These are phyloP conservation scores for Bellardia pandia DNA, from an alignment of 2,888 invertebrate species.

Conservation along the genomic window DNA sequence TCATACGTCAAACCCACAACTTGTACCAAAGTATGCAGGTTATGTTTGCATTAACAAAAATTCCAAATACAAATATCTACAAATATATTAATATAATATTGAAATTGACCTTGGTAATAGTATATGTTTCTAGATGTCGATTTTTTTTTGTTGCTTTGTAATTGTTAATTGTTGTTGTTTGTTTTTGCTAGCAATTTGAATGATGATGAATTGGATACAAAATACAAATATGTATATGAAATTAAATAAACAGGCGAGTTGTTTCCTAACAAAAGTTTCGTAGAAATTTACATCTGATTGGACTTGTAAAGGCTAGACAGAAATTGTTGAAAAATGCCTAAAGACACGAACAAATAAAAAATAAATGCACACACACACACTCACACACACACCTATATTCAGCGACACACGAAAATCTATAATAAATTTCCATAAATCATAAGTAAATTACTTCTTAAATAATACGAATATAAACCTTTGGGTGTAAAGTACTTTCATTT, in stretches of 20 bases:
- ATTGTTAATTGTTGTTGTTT: background rate
- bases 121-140: background rate
- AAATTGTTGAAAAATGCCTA: conserved; percentile 16
- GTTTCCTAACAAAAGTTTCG: conserved; percentile 63
- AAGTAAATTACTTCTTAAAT: too few species aligned
- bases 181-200: conserved; percentile 38
- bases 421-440: too few species aligned
- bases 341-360: background rate
- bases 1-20: too few species aligned
- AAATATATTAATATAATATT: too few species aligned
- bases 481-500: too few species aligned
- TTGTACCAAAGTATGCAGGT: too few species aligned
- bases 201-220: conserved; percentile 40
- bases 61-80: too few species aligned
- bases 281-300: conserved; percentile 69
- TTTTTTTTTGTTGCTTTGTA: background rate
- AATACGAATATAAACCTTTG: too few species aligned
- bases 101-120: background rate
- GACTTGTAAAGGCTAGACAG: conserved; percentile 51
- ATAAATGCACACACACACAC: background rate
- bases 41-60: too few species aligned
- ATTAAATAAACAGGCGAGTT: conserved; percentile 61
- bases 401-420: background rate
- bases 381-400: background rate
- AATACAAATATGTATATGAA: conserved; percentile 35